Base-by-base conservation (phyloP, 2,113 vertebrate species). In the Stictonetta naevosa region DNA sequence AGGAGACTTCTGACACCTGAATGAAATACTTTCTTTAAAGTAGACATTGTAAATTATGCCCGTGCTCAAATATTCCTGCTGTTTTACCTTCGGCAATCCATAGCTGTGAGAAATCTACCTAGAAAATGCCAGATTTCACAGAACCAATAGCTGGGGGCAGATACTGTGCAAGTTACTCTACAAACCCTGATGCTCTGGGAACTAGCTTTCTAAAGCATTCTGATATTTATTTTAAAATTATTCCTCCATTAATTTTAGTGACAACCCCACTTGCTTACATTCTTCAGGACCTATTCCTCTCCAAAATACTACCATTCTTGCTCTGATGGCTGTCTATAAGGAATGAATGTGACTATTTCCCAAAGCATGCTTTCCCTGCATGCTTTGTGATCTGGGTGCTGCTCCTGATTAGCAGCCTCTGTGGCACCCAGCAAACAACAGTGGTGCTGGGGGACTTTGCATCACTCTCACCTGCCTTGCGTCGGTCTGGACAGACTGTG, bases 381-480 rank as follows among this genome's bases (percentile, higher is more conserved):
- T 13, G 38, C 33, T 20, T 26, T 4, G 6, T 15, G 36, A 52
- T 52, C 50, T 52, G 23, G 50, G 12, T 25, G 23, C 50, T 52
- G 50, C 50, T 5, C 23, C 16, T 2, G 10, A 31, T 4, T 3
- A 38, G 53, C 75, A 55, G 25, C 42, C 42, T 50, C 34, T 29
- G 7, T 3, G 63, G 63, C 55, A 44, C 31, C 6, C 21, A 8
- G 62, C 55, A 81, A 53, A 78, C 2, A 59, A 46, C 7, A 11
- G 13, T 8, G 22, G 25, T 1, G 40, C n/a, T 1, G 2, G 67
- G 5, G 11, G 81, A 59, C 26, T 78, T 38, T 10, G 58, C 48
- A 11, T 11, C 44, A 58, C 58, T 22, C 63, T 40, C 53, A 4
- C 1, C 1, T 2, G 10, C 21, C 5, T 0, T 3, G 34, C 4